These are phyloP conservation scores for Catostomus latipinnis DNA, from an alignment of 2,797 vertebrate species.

Conservation along the genomic window DNA sequence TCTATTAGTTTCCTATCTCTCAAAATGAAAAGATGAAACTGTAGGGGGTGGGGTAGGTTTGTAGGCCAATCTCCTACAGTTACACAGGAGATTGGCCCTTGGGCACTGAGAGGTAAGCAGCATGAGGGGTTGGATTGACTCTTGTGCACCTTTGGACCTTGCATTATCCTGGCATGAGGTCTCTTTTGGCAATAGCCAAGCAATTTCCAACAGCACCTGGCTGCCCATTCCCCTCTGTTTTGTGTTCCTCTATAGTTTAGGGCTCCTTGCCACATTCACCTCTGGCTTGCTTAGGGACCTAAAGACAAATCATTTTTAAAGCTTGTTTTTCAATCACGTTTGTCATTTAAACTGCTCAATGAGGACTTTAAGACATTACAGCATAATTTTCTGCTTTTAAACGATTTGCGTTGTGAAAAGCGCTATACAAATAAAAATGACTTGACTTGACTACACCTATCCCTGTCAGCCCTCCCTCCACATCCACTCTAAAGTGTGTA, in stretches of 20 bases:
- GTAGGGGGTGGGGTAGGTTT: not conserved
- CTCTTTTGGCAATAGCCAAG: conserved; percentile 85
- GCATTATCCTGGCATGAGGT: conserved; percentile 92
- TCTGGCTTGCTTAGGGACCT: too few relatives aligned
- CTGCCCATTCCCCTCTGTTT: conserved; percentile 76
- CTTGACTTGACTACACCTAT: too few relatives aligned
- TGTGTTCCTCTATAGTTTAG: conserved; percentile 66
- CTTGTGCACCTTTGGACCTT: conserved; percentile 92
- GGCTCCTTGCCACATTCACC: too few relatives aligned
- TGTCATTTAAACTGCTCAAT: too few relatives aligned
- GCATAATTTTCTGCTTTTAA: too few relatives aligned
- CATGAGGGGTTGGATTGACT: conserved; percentile 92
- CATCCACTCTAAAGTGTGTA: conserved; percentile 40
- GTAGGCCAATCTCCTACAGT: conserved; percentile 66
- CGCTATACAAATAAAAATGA: too few relatives aligned
- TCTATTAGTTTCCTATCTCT: too few relatives aligned
- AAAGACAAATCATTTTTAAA: too few relatives aligned
- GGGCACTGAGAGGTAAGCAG: conserved; percentile 92
- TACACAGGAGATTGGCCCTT: conserved; percentile 89
- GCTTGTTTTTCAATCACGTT: too few relatives aligned
- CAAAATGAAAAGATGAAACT: not conserved
- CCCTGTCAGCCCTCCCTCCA: conserved; percentile 73
- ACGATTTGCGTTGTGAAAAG: too few relatives aligned
- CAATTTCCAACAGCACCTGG: conserved; percentile 91
- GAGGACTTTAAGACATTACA: too few relatives aligned